Evolutionary conservation across 2,797 vertebrate genomes (phyloP).

Genomic region (Microctenopoma stevenorrisi): DNA sequence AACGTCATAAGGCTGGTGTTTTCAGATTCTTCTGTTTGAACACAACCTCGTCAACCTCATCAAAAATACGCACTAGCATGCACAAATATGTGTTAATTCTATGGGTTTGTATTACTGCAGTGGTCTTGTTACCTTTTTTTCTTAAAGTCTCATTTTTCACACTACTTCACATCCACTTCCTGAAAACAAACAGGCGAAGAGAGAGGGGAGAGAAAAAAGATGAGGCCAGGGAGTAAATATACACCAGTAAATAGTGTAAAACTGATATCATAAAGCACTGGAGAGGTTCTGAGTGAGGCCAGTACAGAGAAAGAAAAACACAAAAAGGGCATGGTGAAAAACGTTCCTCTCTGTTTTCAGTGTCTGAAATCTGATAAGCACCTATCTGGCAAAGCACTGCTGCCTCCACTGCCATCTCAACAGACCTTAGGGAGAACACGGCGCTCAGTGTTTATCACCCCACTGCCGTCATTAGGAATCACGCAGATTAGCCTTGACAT

Average conservation of each 20-base stretch:
- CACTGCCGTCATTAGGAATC: constrained; percentile 71
- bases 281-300: constrained; percentile 3
- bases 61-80: neutral
- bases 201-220: constrained; percentile 1
- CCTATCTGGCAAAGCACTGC: constrained; percentile 47
- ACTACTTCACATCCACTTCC: neutral
- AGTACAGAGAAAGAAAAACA: neutral
- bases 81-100: neutral
- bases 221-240: constrained; percentile 18
- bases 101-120: too few relatives aligned
- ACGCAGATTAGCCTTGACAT: constrained; percentile 77
- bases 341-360: constrained; percentile 29
- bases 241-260: constrained; percentile 16
- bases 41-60: neutral
- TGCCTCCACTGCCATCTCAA: constrained; percentile 28
- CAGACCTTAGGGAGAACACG: constrained; percentile 62
- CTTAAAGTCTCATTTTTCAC: neutral
- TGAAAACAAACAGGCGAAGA: neutral
- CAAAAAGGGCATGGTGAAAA: constrained; percentile 23
- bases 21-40: neutral
- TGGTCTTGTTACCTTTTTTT: neutral
- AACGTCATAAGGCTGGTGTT: neutral
- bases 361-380: constrained; percentile 68
- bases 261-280: constrained; percentile 1
- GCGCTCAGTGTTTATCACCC: constrained; percentile 70